These are phyloP conservation scores for Oscheius sp. DNA, from an alignment of 1,140 invertebrate genomes.

Conservation along the genomic window DNA sequence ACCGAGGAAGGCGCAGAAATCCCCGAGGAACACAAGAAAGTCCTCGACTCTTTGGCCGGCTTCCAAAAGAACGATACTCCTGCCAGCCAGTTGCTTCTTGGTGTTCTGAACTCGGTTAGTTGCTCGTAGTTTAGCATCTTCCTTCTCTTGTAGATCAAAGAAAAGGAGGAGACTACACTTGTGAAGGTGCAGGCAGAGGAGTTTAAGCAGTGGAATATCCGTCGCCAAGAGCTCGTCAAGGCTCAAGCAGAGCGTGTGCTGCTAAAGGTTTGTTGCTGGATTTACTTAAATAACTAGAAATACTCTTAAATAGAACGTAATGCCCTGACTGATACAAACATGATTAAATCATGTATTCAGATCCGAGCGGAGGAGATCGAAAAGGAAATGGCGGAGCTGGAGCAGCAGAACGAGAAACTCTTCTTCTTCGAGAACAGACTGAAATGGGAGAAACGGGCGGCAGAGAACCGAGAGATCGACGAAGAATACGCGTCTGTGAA, in stretches of 20 bases:
- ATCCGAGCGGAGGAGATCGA: constrained; percentile 47
- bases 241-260: constrained; percentile 40
- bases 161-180: constrained; percentile 30
- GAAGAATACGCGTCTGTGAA: constrained; percentile 10
- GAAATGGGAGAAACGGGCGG: constrained; percentile 52
- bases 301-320: neutral
- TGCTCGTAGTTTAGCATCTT: neutral
- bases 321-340: neutral
- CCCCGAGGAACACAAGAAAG: neutral
- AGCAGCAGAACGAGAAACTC: constrained; percentile 46
- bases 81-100: constrained; percentile 6
- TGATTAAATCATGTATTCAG: neutral
- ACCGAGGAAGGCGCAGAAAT: constrained; percentile 8
- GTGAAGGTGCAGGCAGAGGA: constrained; percentile 31
- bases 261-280: constrained; percentile 3
- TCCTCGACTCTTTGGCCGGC: constrained; percentile 10
- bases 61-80: neutral
- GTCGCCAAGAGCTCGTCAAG: constrained; percentile 44
- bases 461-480: constrained; percentile 36
- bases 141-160: constrained; percentile 4
- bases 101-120: neutral
- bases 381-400: constrained; percentile 31
- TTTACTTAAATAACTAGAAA: neutral
- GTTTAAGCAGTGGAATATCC: constrained; percentile 48
- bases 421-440: constrained; percentile 57